These are phyloP conservation scores for Mesoclemmys tuberculata DNA, from an alignment of 2,113 vertebrate genomes.

Conservation along the genomic window DNA sequence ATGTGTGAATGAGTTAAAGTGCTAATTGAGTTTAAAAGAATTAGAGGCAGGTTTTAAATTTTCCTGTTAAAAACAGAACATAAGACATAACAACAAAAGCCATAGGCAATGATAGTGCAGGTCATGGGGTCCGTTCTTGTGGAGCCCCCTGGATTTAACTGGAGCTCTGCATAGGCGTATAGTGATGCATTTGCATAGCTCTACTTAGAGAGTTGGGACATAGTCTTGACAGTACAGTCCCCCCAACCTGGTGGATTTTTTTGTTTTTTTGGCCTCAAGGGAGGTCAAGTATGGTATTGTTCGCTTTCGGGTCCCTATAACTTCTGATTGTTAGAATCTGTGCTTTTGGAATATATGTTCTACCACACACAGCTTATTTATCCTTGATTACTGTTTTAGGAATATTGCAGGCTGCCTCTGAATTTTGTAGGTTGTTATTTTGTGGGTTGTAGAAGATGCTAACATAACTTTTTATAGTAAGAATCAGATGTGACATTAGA, in stretches of 20 bases:
- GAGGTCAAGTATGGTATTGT: background rate
- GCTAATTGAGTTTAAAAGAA: background rate
- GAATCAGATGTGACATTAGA: conserved; percentile 30
- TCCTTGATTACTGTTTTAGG: conserved; percentile 5
- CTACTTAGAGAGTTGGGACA: background rate
- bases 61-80: background rate
- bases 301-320: background rate
- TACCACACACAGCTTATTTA: conserved; percentile 24
- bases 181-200: background rate
- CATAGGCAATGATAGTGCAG: fast-evolving
- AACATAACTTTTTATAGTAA: conserved; percentile 14
- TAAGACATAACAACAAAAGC: background rate
- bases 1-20: background rate
- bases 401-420: background rate
- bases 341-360: background rate
- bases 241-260: background rate
- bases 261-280: background rate
- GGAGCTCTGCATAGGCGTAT: background rate
- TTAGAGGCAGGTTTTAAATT: background rate
- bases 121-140: background rate
- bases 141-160: background rate
- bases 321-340: conserved; percentile 1
- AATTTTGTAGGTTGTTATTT: conserved; percentile 49
- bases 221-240: background rate
- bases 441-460: conserved; percentile 30